Conservation (phyloP, 1,140 invertebrate species). For the Condylostylus longicornis region DNA sequence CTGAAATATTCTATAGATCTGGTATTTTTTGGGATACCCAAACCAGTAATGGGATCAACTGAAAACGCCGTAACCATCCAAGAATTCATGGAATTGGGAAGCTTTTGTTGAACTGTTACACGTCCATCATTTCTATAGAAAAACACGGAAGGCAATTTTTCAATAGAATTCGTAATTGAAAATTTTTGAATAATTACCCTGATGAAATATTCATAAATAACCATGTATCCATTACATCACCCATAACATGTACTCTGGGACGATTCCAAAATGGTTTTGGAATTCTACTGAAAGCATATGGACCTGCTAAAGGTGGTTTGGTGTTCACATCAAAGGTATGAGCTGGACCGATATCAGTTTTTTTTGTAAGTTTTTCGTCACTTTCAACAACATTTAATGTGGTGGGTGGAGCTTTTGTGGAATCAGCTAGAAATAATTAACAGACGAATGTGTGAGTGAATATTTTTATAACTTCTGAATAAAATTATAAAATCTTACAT, state of each 20-base stretch:
- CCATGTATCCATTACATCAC: constrained; percentile 63
- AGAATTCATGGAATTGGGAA: constrained; percentile 81
- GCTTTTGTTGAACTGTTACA: constrained; percentile 34
- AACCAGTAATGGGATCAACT: constrained; percentile 64
- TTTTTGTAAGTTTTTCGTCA: constrained; percentile 21
- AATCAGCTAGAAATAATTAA: constrained; percentile 8
- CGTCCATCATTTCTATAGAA: constrained; percentile 17
- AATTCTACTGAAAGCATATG: constrained; percentile 77
- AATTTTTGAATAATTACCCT: constrained; percentile 37
- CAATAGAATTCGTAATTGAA: not conserved
- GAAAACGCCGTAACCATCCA: constrained; percentile 90
- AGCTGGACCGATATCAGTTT: constrained; percentile 30
- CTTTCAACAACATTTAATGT: constrained; percentile 13
- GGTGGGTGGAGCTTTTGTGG: constrained; percentile 14
- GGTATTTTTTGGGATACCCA: constrained; percentile 60
- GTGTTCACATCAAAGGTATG: constrained; percentile 43
- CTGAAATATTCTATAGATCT: constrained; percentile 71
- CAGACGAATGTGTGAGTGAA: not conserved
- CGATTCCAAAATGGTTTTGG: constrained; percentile 62
- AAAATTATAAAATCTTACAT: constrained; percentile 5
- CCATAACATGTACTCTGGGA: constrained; percentile 62
- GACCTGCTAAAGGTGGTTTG: constrained; percentile 66
- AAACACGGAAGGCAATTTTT: not conserved
- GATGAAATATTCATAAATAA: constrained; percentile 68
- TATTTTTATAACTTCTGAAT: too few relatives aligned